Base-by-base conservation (phyloP, 92 coral and sea anemone species). In the Palythoa caribaeorum region DNA sequence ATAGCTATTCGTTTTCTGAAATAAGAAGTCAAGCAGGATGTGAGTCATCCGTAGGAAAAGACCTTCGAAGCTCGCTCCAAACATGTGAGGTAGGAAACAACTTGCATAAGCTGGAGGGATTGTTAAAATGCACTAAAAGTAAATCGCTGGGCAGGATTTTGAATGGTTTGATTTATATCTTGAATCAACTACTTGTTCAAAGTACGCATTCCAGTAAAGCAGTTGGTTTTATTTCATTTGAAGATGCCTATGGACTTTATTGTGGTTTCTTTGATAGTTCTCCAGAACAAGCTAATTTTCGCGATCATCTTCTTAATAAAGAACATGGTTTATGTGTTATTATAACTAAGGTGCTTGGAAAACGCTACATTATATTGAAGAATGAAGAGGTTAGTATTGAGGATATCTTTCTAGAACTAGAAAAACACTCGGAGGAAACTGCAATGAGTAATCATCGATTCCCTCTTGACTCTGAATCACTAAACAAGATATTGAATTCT, bases 241-340 rank as follows among this genome's bases (percentile, higher is more conserved):
- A 92, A 83, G 90, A 92, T 84, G 90, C 90, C 19, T 88, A 88
- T 52, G 92, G 91, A 36, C 62, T 92, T 39, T 92, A 84, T 79
- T 92, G 94, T 70, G 92, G 90, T 80, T 92, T 92, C 78, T 44
- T 92, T 71, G 90, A 92, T 78, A 92, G 92, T 66, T 17, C 79
- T 84, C 87, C 94, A 19, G 88, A 92, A 10, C 86, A 91, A 57
- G 87, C 92, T 48, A 65, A 54, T 38, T 90, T 90, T 80, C 90
- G 91, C 38, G 93, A 87, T 78, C 92, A 91, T 77, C 87, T 91
- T 12, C 94, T 88, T 78, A 91, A 91, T 75, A 68, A 71, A 87
- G 94, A 91, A 51, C 92, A 91, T 91, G 92, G 90, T 44, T 79
- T 91, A 68, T 91, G 94, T 84, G 92, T 87, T 69, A 87, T 90